Evolutionary conservation across 2,113 vertebrate genomes (phyloP).

Genomic region (Scalopus aquaticus): DNA sequence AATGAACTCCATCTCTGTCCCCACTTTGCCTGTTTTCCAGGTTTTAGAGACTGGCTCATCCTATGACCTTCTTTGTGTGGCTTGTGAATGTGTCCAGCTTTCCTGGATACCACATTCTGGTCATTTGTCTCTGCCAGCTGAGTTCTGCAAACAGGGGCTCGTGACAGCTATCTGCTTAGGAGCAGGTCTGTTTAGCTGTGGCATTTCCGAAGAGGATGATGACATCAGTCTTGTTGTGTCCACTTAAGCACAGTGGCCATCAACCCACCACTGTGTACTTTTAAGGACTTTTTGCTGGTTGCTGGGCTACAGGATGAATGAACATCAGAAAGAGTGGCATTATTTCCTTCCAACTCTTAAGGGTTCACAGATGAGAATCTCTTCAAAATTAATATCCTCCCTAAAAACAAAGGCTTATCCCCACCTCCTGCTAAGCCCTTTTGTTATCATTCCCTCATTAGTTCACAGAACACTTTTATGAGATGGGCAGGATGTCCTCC

Average conservation of each 20-base stretch:
- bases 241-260: background rate
- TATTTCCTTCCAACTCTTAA: background rate
- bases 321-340: background rate
- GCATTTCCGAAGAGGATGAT: background rate
- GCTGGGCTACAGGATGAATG: background rate
- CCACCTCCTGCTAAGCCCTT: background rate
- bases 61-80: background rate
- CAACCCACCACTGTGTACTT: background rate
- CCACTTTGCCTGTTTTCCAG: background rate
- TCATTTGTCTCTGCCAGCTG: background rate
- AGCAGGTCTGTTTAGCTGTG: background rate
- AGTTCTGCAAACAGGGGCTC: background rate
- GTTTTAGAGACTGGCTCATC: background rate
- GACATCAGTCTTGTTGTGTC: background rate
- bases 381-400: background rate
- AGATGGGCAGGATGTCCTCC: background rate
- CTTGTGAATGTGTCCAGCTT: background rate
- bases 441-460: background rate
- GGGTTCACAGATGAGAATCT: background rate
- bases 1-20: background rate
- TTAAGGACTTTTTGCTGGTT: background rate
- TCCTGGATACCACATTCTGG: background rate
- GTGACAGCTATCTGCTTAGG: background rate
- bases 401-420: background rate
- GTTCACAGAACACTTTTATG: background rate